Evolutionary conservation across 2,113 vertebrate species (phyloP).

Genomic region (Zingel zingel): DNA sequence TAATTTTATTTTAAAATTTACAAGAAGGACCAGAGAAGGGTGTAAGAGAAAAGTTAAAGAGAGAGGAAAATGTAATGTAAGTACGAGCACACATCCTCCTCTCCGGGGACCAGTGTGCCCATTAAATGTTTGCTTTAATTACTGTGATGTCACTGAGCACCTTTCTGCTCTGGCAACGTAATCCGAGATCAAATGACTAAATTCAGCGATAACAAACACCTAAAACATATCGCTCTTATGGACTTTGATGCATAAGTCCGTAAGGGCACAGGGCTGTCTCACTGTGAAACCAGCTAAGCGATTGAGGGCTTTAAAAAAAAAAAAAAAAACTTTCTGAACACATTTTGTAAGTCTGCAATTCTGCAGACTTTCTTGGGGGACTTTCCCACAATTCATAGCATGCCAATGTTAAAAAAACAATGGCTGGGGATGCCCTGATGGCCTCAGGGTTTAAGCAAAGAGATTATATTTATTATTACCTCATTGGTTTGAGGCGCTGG

Average conservation of each 20-base stretch:
- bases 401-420: neutral
- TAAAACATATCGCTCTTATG: neutral
- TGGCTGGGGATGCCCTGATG: neutral
- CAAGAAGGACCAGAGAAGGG: neutral
- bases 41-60: conserved; percentile 1
- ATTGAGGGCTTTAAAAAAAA: too few relatives aligned
- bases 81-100: conserved; percentile 20
- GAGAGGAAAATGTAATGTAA: neutral
- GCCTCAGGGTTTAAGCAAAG: neutral
- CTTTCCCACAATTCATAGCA: neutral
- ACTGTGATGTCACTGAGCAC: conserved; percentile 60
- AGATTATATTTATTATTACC: too few relatives aligned
- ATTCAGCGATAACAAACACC: conserved; percentile 21
- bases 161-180: conserved; percentile 40
- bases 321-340: neutral
- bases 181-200: conserved; percentile 57
- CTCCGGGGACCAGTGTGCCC: conserved; percentile 39
- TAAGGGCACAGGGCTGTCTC: too few relatives aligned
- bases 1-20: neutral
- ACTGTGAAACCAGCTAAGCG: too few relatives aligned
- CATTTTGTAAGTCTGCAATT: neutral
- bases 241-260: neutral
- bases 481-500: neutral
- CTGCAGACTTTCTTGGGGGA: neutral
- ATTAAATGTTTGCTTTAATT: conserved; percentile 70